Base-by-base conservation (phyloP, 2,113 vertebrate genomes). In the Elephas maximus region DNA sequence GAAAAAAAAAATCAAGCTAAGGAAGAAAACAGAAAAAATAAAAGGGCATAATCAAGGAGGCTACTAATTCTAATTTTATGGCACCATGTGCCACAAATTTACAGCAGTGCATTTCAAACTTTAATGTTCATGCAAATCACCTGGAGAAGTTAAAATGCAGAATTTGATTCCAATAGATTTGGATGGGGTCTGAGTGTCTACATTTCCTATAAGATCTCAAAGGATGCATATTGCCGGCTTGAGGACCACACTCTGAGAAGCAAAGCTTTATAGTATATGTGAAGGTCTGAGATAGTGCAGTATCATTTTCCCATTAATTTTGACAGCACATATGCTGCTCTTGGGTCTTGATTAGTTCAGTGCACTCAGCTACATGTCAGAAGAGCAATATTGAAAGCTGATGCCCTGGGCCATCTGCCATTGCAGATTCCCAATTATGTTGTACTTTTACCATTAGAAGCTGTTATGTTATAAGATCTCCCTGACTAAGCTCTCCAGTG, bases 371-470 rank as follows among this genome's bases (percentile, higher is more conserved):
- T 88, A 24, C 51, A 90, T 69, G 73, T 74, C 78, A 85, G 45
- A 85, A 78, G 30, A 90, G 24, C 51, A 92, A 88, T 62, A 82
- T 62, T 62, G 91, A 95, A 93, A 89, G 60, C 28, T 37, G 63
- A 94, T 91, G 69, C 86, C 53, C 74, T 89, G 41, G 45, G 79
- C 83, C 83, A 87, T 86, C 92, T 94, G 88, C 51, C 60, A 57
- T 44, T 67, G 44, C 30, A 87, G 53, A 86, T 76, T 94, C 69
- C 60, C n/a, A 69, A 48, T 93, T 82, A 91, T 33, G n/a, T 41
- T 95, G 60, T 82, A 57, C 63, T 74, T 57, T 37, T 95, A 80
- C 92, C 76, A 69, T 76, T 81, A 96, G 78, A 93, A 62, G 41
- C 63, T 74, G 60, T 88, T 53, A 71, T 37, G 37, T 78, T 93